Evolutionary conservation across 2,888 invertebrate genomes (phyloP), one percentile per base, ranked within the genome.

Genomic region (Leistus spinibarbis): DNA sequence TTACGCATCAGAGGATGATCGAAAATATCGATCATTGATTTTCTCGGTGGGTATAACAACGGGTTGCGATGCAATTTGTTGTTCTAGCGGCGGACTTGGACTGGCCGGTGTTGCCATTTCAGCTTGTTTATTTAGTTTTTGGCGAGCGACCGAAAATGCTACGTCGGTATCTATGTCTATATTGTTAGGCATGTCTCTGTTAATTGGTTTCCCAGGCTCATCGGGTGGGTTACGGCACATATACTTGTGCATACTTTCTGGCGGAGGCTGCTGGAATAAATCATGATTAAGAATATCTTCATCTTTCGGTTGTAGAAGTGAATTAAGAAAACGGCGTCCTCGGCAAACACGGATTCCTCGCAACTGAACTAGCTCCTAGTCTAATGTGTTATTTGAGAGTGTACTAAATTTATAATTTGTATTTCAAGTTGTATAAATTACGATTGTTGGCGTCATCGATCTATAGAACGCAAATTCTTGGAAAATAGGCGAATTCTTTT

Each of bases 21-120:
- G 54, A 68, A 68, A 64, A 23, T 27, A 68, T 56, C 54, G 16
- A n/a, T 68, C 20, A 16, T 16, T 40, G 3, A 83, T 77, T 79
- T 83, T 81, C 77, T 83, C 84, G 0, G 82, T 83, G 10, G 87
- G 87, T 76, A 87, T 87, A 63, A 86, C 84, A 64, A 86, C 83
- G 0, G 87, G 87, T 16, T 81, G 79, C 0, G 80, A 78, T 7
- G 79, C 71, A 0, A 77, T 22, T 7, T 77, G 76, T 2, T 85
- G 82, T 78, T 84, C 84, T 3, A 82, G 81, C 1, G 85, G 82
- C 27, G 87, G 87, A 80, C 86, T 87, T 3, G 88, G 86, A 78
- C 87, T 87, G 3, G 85, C 85, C 3, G 88, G 88, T 10, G 87
- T 86, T 66, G 84, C 82, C 53, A 71, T 54, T 13, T 68, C 69